Conservation (phyloP, 2,797 vertebrate genomes). For the Catharus ustulatus region DNA sequence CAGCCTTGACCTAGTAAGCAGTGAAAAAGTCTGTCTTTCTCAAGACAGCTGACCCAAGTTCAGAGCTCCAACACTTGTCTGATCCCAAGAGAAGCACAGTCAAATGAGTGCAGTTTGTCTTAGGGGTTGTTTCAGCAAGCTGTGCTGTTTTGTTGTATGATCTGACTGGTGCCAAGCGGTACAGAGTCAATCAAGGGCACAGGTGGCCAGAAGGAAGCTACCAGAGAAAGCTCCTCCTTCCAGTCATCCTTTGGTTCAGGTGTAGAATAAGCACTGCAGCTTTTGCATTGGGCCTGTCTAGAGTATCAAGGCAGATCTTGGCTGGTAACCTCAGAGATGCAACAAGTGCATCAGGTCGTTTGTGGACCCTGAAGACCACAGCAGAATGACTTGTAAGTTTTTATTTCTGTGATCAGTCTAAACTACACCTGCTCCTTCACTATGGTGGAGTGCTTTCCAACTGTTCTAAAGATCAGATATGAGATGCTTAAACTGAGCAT, state of each 20-base stretch:
- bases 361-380: not conserved
- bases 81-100: not conserved
- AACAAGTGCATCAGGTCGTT: not conserved
- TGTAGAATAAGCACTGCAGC: not conserved
- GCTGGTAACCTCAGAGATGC: not conserved
- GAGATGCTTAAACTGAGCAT: not conserved
- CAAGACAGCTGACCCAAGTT: not conserved
- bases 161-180: accelerated
- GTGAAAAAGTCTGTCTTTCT: not conserved
- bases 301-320: not conserved
- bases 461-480: not conserved
- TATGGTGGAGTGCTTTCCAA: not conserved
- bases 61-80: not conserved
- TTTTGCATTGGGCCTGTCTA: not conserved
- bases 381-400: not conserved
- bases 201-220: not conserved
- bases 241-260: not conserved
- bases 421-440: not conserved
- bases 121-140: not conserved
- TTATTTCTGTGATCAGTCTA: not conserved
- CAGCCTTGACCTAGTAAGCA: not conserved
- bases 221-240: not conserved
- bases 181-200: accelerated
- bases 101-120: not conserved
- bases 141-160: not conserved